Evolutionary conservation across 2,797 vertebrate genomes (phyloP).

Genomic region (Coluber constrictor): DNA sequence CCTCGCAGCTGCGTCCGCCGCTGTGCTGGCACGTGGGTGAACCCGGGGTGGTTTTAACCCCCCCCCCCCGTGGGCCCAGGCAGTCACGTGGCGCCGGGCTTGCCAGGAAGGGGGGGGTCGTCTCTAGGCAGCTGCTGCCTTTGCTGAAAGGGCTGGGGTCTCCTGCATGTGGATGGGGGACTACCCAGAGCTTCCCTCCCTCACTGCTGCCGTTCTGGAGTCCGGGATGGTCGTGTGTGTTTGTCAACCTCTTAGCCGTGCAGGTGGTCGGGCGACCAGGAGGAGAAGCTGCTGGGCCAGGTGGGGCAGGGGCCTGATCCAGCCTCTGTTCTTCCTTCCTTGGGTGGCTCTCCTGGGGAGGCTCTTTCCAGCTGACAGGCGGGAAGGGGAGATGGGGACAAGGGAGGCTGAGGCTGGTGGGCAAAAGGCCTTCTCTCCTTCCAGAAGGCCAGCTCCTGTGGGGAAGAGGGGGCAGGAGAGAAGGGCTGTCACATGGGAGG

Average conservation of each 20-base stretch:
- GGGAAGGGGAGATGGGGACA: too few relatives aligned
- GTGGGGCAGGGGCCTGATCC: neutral
- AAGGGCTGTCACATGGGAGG: neutral
- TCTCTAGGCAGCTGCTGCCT: fast-evolving
- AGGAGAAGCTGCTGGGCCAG: neutral
- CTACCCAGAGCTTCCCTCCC: neutral
- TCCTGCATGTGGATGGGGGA: neutral
- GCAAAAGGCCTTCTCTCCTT: neutral
- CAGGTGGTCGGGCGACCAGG: neutral
- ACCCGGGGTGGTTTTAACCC: fast-evolving
- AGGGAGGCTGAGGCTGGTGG: neutral
- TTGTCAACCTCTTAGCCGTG: neutral
- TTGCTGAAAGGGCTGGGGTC: neutral
- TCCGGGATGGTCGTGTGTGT: neutral
- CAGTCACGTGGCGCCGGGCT: neutral
- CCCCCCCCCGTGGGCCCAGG: too few relatives aligned
- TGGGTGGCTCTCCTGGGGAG: neutral
- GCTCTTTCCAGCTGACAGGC: neutral
- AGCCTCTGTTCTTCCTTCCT: neutral
- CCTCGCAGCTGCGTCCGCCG: neutral
- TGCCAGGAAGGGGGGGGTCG: neutral
- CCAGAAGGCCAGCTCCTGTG: neutral
- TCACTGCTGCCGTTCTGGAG: neutral
- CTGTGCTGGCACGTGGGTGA: neutral
- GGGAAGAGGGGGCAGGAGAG: neutral